Conservation (phyloP, 2,888 invertebrate species). For the Drosophila silvestris region DNA sequence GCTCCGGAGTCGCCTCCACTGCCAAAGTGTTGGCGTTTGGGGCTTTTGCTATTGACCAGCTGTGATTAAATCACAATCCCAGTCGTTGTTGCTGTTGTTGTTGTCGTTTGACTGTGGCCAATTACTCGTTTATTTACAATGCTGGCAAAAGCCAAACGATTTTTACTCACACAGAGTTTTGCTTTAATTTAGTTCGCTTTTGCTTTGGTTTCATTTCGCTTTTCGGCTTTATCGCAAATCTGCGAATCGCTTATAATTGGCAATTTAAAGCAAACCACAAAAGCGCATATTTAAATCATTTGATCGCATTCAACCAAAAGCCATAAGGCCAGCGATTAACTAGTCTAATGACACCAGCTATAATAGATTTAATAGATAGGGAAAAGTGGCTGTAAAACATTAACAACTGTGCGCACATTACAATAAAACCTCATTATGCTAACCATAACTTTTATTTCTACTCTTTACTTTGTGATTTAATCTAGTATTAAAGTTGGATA, state of each 20-base stretch:
- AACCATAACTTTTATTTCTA: not conserved
- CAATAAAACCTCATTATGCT: not conserved
- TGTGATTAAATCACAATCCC: slow-evolving; percentile 68
- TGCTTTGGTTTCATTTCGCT: slow-evolving; percentile 24
- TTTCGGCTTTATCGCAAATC: slow-evolving; percentile 64
- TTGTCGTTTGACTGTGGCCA: slow-evolving; percentile 54
- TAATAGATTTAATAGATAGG: not conserved
- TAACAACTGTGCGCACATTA: not conserved
- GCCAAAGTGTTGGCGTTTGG: slow-evolving; percentile 75
- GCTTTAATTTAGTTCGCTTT: slow-evolving; percentile 51
- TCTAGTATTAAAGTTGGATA: not conserved
- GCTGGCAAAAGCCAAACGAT: slow-evolving; percentile 50
- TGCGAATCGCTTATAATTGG: slow-evolving; percentile 67
- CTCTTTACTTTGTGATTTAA: not conserved
- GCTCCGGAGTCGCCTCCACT: slow-evolving; percentile 29
- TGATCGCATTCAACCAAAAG: slow-evolving; percentile 37
- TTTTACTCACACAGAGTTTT: slow-evolving; percentile 37
- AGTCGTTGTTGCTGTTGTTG: slow-evolving; percentile 26
- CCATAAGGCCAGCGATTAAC: slow-evolving; percentile 42
- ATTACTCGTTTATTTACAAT: slow-evolving; percentile 76
- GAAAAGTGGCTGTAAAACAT: not conserved
- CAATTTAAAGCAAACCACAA: slow-evolving; percentile 69
- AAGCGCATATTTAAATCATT: slow-evolving; percentile 71
- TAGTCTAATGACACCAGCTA: slow-evolving; percentile 22
- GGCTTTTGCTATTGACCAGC: slow-evolving; percentile 60